phyloP scores from a whole-genome alignment of 2,113 vertebrate species.

The Crotalus tigris region DNA sequence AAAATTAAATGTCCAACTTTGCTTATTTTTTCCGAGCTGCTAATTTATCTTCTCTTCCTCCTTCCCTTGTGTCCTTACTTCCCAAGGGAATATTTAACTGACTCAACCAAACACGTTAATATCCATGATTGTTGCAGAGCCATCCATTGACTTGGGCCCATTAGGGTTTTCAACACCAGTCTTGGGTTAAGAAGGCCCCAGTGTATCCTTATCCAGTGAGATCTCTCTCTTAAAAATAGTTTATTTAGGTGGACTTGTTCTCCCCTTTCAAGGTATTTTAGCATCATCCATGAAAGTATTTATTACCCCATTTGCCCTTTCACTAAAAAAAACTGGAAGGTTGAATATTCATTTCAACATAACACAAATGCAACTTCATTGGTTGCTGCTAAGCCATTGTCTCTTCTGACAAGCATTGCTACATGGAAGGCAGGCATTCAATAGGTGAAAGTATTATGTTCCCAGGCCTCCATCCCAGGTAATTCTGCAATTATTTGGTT shows the following conservation, averaged over 20 bases:
- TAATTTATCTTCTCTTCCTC: neutral
- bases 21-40: neutral
- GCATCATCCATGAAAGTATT: neutral
- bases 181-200: neutral
- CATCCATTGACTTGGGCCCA: neutral
- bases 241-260: neutral
- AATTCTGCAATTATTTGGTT: neutral
- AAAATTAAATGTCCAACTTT: neutral
- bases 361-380: neutral
- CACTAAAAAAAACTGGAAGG: neutral
- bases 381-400: neutral
- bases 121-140: neutral
- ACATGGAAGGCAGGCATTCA: neutral
- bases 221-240: neutral
- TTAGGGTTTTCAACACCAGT: neutral
- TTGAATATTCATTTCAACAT: neutral
- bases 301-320: neutral
- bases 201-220: neutral
- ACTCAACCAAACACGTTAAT: neutral
- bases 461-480: neutral
- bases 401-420: neutral
- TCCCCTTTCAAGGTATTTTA: neutral
- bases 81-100: neutral
- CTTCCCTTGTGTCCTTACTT: neutral
- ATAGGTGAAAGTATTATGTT: neutral